A percentile compares a stretch with the other conserved stretches of the same genome.
phyloP scores from a whole-genome alignment of 2,888 invertebrate species.

The Catocala nupta region DNA sequence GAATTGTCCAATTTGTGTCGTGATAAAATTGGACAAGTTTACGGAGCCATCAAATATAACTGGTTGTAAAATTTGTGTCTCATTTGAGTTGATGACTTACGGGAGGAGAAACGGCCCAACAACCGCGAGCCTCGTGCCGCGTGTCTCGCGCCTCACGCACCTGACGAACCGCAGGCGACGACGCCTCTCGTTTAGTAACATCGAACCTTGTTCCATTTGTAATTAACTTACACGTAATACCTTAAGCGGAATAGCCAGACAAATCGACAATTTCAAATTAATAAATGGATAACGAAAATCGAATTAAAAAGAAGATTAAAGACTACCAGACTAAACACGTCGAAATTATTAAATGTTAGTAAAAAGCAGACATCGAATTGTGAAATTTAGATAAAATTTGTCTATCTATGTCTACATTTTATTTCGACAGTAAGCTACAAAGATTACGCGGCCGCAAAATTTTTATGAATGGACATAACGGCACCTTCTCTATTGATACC shows the following conservation, averaged over 20 bases:
- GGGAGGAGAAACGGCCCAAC: conserved; percentile 38
- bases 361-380: conserved; percentile 3
- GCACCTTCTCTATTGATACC: conserved; percentile 69
- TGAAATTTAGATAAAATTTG: conserved; percentile 14
- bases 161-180: too few species aligned
- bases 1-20: conserved; percentile 64
- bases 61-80: conserved; percentile 62
- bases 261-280: conserved; percentile 8
- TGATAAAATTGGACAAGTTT: conserved; percentile 63
- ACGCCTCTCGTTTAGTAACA: conserved; percentile 13
- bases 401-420: conserved; percentile 15
- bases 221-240: conserved; percentile 17
- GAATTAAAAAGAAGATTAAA: conserved; percentile 11
- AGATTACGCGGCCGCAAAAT: conserved; percentile 50
- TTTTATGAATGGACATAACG: conserved; percentile 79
- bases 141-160: too few species aligned
- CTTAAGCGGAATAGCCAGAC: conserved; percentile 8
- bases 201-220: conserved; percentile 20
- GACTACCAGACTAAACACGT: not conserved
- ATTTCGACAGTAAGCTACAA: conserved; percentile 38
- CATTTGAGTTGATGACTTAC: conserved; percentile 54
- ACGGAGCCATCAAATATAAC: conserved; percentile 63
- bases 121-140: conserved; percentile 12
- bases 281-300: conserved; percentile 9
- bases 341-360: conserved; percentile 3